A percentile compares a stretch with the other conserved stretches of the same genome.
Evolutionary conservation across 2,797 vertebrate species (phyloP).

Genomic region (Alectoris magna): DNA sequence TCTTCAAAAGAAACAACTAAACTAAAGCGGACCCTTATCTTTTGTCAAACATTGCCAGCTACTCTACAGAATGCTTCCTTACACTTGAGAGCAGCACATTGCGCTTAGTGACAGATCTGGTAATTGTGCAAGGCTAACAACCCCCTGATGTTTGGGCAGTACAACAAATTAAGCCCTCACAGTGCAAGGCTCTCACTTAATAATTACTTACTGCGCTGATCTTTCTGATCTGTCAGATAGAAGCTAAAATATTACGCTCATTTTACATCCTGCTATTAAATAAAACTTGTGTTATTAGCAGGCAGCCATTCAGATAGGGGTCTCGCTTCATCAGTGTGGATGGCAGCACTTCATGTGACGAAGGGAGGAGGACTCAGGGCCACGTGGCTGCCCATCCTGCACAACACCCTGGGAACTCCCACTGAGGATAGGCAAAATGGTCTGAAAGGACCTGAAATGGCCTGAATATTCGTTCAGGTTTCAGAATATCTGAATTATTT

Average conservation of each 20-base stretch:
- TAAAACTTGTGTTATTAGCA: conserved; percentile 41
- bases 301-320: neutral
- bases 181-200: conserved; percentile 18
- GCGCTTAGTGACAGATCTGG: neutral
- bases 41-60: neutral
- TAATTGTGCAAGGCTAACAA: conserved; percentile 34
- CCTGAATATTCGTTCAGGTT: neutral
- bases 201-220: conserved; percentile 38
- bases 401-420: neutral
- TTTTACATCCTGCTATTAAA: conserved; percentile 39
- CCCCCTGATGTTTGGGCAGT: neutral
- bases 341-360: neutral
- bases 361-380: neutral
- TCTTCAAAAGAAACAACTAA: neutral
- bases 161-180: conserved; percentile 21
- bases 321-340: neutral
- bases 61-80: neutral
- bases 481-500: neutral
- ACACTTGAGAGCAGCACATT: neutral
- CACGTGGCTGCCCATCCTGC: neutral
- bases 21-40: neutral
- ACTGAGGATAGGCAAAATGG: neutral
- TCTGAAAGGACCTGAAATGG: neutral
- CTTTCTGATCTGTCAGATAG: conserved; percentile 13
- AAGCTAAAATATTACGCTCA: neutral